Evolutionary conservation across 2,797 vertebrate species (phyloP).

Genomic region (Pantherophis alleghaniensis): DNA sequence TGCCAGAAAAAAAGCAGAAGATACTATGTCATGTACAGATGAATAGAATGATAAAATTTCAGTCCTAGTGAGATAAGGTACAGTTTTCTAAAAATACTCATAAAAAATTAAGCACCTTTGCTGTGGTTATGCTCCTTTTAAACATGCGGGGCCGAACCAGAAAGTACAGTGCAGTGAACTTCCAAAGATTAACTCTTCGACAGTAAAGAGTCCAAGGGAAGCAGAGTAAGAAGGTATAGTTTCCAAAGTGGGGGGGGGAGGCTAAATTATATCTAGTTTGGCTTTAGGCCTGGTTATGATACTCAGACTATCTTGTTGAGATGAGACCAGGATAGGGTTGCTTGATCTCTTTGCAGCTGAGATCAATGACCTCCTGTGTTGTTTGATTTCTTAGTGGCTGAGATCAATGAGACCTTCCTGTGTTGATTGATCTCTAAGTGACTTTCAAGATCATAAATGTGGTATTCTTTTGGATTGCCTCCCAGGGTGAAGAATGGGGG

Average conservation of each 20-base stretch:
- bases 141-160: not conserved
- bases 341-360: not conserved
- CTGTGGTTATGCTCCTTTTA: not conserved
- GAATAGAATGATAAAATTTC: not conserved
- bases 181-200: not conserved
- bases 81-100: not conserved
- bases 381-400: not conserved
- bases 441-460: not conserved
- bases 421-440: not conserved
- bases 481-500: not conserved
- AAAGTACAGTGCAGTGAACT: not conserved
- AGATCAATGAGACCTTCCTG: not conserved
- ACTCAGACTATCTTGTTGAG: not conserved
- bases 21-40: not conserved
- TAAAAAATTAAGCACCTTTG: not conserved
- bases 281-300: not conserved
- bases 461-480: not conserved
- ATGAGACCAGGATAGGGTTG: not conserved
- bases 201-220: not conserved
- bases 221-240: not conserved
- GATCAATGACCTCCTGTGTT: not conserved
- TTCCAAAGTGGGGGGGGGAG: not conserved
- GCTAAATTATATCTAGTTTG: not conserved
- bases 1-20: not conserved
- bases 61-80: not conserved